These are phyloP conservation scores for Hypercompe scribonia DNA, from an alignment of 2,888 invertebrate genomes.

Conservation along the genomic window DNA sequence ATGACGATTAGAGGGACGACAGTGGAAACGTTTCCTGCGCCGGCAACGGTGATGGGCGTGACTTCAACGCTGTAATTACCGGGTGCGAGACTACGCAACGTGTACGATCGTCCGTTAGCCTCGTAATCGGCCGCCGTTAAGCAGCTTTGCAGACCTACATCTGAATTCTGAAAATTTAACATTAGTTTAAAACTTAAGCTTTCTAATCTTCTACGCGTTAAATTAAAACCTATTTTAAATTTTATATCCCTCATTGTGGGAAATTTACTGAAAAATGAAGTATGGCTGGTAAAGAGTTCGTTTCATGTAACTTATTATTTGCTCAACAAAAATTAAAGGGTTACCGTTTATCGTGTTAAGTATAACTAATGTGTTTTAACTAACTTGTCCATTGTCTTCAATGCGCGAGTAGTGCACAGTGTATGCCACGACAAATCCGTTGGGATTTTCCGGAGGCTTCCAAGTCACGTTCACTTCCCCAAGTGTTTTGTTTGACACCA, in stretches of 20 bases:
- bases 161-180: constrained; percentile 38
- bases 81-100: constrained; percentile 87
- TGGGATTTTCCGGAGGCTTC: constrained; percentile 93
- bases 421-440: constrained; percentile 95
- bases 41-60: constrained; percentile 92
- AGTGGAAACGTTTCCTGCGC: constrained; percentile 88
- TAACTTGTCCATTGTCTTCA: constrained; percentile 82
- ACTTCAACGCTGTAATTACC: constrained; percentile 95
- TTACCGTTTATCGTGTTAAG: neutral
- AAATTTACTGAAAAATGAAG: too few relatives aligned
- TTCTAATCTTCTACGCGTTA: too few relatives aligned
- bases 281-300: too few relatives aligned
- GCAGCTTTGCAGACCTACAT: constrained; percentile 87
- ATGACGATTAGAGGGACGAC: constrained; percentile 86
- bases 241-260: too few relatives aligned
- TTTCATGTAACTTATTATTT: too few relatives aligned
- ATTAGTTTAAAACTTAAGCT: too few relatives aligned
- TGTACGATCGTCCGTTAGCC: constrained; percentile 78
- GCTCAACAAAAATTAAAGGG: too few relatives aligned
- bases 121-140: constrained; percentile 88
- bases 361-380: neutral
- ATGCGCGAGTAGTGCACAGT: constrained; percentile 91
- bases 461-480: constrained; percentile 91
- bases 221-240: too few relatives aligned
- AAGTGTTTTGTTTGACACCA: constrained; percentile 78